Evolutionary conservation across 2,113 vertebrate genomes (phyloP).

Genomic region (Atractosteus spatula): DNA sequence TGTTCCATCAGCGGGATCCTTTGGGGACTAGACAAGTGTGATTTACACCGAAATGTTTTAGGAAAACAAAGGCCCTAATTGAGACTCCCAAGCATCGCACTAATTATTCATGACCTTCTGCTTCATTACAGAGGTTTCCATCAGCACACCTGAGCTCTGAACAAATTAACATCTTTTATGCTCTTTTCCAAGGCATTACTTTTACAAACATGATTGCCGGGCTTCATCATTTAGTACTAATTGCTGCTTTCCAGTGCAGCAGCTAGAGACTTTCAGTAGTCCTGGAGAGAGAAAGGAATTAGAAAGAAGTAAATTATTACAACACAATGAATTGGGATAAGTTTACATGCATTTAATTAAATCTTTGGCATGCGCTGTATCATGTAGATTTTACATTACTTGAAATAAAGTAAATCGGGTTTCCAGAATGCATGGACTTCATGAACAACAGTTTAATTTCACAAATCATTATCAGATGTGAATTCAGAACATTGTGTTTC

Average conservation of each 20-base stretch:
- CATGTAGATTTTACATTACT: no score
- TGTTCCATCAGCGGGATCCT: neutral
- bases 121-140: constrained; percentile 51
- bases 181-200: neutral
- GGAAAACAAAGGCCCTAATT: constrained; percentile 36
- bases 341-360: no score
- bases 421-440: no score
- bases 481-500: no score
- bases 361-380: no score
- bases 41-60: neutral
- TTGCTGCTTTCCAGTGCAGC: neutral
- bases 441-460: no score
- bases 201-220: neutral
- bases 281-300: no score
- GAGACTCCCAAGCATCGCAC: constrained; percentile 22
- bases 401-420: no score
- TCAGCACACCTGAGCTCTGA: constrained; percentile 47
- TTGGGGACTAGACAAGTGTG: neutral
- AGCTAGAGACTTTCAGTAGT: no score
- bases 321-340: no score
- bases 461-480: no score
- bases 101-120: constrained; percentile 42
- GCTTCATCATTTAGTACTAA: constrained; percentile 1
- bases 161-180: neutral
- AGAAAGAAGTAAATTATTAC: no score